Conservation (phyloP, 1,140 invertebrate genomes). For the Drosophila azteca region DNA sequence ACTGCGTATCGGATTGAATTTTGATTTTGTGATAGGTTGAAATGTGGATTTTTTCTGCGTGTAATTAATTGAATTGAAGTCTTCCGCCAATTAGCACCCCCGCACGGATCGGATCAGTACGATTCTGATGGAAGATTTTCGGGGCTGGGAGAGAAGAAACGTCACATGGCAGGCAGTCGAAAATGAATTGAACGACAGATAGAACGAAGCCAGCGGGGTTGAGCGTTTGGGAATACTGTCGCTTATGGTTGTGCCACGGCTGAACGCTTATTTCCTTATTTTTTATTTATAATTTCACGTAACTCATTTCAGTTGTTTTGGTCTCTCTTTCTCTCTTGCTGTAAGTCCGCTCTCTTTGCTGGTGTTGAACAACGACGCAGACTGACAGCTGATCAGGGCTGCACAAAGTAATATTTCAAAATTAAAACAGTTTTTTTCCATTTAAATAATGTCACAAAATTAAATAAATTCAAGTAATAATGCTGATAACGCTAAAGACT, state of each 20-base stretch:
- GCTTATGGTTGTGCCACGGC: constrained; percentile 35
- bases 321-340: constrained; percentile 42
- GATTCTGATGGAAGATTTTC: constrained; percentile 30
- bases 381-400: constrained; percentile 15
- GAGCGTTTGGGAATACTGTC: constrained; percentile 16
- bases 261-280: constrained; percentile 58
- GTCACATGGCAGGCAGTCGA: constrained; percentile 27
- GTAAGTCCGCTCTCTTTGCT: constrained; percentile 18
- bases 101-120: constrained; percentile 28
- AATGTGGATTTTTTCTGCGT: constrained; percentile 26
- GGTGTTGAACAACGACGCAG: constrained; percentile 23
- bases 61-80: constrained; percentile 47
- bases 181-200: constrained; percentile 26
- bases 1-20: constrained; percentile 25
- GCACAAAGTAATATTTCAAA: not conserved
- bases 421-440: not conserved
- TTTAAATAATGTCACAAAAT: constrained; percentile 61
- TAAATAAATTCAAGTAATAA: constrained; percentile 30
- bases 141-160: not conserved
- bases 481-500: constrained; percentile 54
- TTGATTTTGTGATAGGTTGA: constrained; percentile 20
- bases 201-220: constrained; percentile 10
- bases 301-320: constrained; percentile 68
- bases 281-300: constrained; percentile 78
- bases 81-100: constrained; percentile 51